Percentiles rank a stretch among this genome's conserved stretches.
phyloP scores from a whole-genome alignment of 2,888 invertebrate genomes.

The Drosophila neoperkinsi region DNA sequence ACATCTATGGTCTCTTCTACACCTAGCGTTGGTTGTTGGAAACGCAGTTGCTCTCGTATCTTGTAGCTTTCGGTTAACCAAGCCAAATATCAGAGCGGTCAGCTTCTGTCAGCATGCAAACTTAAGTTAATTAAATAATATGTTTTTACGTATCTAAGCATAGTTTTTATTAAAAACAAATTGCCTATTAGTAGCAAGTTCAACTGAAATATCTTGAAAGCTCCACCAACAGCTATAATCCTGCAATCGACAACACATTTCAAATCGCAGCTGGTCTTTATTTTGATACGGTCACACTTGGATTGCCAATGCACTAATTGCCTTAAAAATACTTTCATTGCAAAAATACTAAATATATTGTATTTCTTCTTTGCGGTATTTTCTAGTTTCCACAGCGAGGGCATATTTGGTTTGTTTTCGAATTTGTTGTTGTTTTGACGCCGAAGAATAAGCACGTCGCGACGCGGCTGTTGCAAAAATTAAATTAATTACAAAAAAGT shows the following conservation, averaged over 20 bases:
- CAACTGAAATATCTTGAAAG: not conserved
- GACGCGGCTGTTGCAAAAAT: slow-evolving; percentile 24
- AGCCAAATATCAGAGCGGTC: not conserved
- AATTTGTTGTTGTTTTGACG: slow-evolving; percentile 58
- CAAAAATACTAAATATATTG: not conserved
- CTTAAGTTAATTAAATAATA: not conserved
- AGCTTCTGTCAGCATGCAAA: not conserved
- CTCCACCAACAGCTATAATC: no score
- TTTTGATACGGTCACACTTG: not conserved
- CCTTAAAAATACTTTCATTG: slow-evolving; percentile 9
- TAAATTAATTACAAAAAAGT: slow-evolving; percentile 44
- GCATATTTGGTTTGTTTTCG: slow-evolving; percentile 28
- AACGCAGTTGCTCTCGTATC: not conserved
- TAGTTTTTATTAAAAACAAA: no score
- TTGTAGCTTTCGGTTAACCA: not conserved
- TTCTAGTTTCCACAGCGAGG: not conserved
- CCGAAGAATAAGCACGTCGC: slow-evolving; percentile 48
- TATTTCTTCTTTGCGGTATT: slow-evolving; percentile 11
- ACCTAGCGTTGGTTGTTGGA: not conserved
- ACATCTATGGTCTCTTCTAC: slow-evolving; percentile 1
- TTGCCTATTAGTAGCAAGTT: not conserved
- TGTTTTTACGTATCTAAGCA: not conserved
- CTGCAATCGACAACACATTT: no score
- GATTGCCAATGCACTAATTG: not conserved
- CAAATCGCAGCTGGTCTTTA: not conserved